Conservation (phyloP, 2,797 vertebrate genomes). For the Falco rusticolus region DNA sequence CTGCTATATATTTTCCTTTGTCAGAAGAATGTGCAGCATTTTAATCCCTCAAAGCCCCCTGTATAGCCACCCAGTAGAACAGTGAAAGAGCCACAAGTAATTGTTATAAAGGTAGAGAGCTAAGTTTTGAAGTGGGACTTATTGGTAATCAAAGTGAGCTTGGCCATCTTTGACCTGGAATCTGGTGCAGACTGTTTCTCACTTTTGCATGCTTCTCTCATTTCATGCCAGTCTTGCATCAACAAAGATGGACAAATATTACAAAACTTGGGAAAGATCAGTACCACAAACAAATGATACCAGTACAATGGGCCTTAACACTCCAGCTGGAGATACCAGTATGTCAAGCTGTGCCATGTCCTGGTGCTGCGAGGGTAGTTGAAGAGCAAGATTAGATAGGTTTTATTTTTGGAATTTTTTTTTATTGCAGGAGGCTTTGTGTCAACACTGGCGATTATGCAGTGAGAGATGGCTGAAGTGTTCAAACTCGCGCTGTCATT, state of each 20-base stretch:
- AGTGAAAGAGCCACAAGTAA: neutral
- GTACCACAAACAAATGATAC: neutral
- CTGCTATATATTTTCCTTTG: too few species aligned
- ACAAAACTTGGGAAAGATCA: neutral
- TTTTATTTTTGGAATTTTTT: too few species aligned
- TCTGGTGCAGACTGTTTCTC: neutral
- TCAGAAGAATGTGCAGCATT: neutral
- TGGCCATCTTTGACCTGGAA: slow-evolving; percentile 59
- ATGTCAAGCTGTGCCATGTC: neutral
- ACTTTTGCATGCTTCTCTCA: neutral
- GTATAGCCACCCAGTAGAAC: neutral
- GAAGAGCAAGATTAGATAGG: neutral
- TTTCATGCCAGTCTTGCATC: neutral
- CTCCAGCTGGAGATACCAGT: neutral
- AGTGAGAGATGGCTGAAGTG: neutral
- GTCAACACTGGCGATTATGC: neutral
- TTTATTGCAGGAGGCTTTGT: neutral
- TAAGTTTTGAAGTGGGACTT: neutral
- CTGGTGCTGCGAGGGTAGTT: neutral
- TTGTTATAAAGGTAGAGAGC: neutral
- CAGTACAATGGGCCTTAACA: neutral
- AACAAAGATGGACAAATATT: neutral
- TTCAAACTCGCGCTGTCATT: neutral
- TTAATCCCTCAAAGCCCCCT: accelerated
- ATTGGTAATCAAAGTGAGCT: slow-evolving; percentile 56